phyloP scores from a whole-genome alignment of 2,797 vertebrate species.

The Podarcis lilfordi region DNA sequence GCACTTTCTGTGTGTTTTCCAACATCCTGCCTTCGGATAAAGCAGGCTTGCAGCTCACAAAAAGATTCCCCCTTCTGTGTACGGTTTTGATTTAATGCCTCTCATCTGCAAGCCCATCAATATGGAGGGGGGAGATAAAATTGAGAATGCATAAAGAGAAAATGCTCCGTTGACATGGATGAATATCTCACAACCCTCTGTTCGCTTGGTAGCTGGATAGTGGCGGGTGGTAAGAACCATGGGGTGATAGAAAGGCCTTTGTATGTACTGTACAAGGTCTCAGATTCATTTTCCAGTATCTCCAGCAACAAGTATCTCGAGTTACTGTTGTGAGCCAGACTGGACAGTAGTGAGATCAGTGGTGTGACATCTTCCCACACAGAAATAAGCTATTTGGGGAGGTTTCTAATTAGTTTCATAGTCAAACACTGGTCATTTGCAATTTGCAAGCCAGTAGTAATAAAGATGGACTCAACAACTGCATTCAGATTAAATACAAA shows the following conservation, averaged over 20 bases:
- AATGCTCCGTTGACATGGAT: background rate
- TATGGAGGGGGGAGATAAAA: background rate
- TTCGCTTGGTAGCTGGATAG: background rate
- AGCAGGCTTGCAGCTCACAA: background rate
- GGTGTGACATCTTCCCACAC: background rate
- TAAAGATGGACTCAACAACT: background rate
- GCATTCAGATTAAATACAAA: background rate
- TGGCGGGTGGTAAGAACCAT: background rate
- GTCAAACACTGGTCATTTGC: background rate
- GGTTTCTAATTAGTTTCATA: background rate
- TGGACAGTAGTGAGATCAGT: background rate
- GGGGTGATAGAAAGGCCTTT: background rate
- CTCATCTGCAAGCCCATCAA: background rate
- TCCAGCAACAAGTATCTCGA: background rate
- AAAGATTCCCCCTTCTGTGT: background rate
- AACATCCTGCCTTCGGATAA: conserved; percentile 11
- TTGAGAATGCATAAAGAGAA: background rate
- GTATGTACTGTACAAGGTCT: background rate
- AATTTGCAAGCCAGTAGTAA: background rate
- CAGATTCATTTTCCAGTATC: background rate
- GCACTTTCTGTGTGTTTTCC: conserved; percentile 32
- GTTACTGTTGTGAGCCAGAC: background rate
- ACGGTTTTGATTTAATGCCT: conserved; percentile 1
- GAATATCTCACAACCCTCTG: accelerated
- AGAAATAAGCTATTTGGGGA: background rate